Evolutionary conservation across 2,113 vertebrate species (phyloP), one percentile per base, ranked within the genome.

Genomic region (Natator depressus): DNA sequence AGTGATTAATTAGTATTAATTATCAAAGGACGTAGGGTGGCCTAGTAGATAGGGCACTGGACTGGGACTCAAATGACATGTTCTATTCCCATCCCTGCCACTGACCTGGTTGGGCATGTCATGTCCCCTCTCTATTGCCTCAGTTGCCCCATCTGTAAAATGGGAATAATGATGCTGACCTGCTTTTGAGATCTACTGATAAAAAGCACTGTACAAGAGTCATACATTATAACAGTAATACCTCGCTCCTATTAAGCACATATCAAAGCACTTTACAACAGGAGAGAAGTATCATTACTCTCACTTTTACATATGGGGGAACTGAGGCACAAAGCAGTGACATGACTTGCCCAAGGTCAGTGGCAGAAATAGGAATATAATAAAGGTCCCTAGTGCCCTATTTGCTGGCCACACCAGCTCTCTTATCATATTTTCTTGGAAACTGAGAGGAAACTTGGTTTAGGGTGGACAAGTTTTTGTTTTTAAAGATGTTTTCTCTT

Each of bases 321-420:
- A 62, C 6, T 80, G 35, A 88, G 4, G 1, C 9, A 81, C 5
- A 54, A 5, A 79, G 8, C 80, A 35, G 24, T 51, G 85, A 88
- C 76, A 11, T 10, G 0, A 29, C 3, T 84, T 22, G 17, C 11
- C 8, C 2, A 31, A 2, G 46, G 19, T 31, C 16, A 1, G 1
- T 14, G 4, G 6, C 81, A 90, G 46, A 51, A 93, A 65, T 1
- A 29, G 7, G 29, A n/a, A 83, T 82, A 94, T 80, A 51, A 4
- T 0, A 27, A 1, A 1, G 2, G 20, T 5, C 83, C 2, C 53
- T 54, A 35, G 35, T 69, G 62, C 31, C 16, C 62, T n/a, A 8
- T 93, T 84, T 76, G 7, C 54, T 89, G 42, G 13, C 27, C 20
- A 49, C 7, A 47, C 11, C 35, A 19, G 29, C 38, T 31, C 47